A percentile compares a stretch with the other conserved stretches of the same genome.
These are phyloP conservation scores for Prenolepis imparis DNA, from an alignment of 2,888 invertebrate genomes.

Conservation along the genomic window DNA sequence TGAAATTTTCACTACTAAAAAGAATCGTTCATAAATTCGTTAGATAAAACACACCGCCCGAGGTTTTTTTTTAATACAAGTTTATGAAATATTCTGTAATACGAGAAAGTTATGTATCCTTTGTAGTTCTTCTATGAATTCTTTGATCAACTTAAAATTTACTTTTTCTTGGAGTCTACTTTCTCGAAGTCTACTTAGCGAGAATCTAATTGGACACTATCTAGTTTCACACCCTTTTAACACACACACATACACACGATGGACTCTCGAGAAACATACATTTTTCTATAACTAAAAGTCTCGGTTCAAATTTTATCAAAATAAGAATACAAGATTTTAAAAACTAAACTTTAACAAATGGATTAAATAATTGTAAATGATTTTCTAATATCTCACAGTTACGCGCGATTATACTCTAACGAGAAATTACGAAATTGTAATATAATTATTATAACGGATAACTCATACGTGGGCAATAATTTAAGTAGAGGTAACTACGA, in stretches of 20 bases:
- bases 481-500: slow-evolving; percentile 50
- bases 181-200: slow-evolving; percentile 15
- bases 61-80: slow-evolving; percentile 45
- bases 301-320: slow-evolving; percentile 4
- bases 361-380: background rate
- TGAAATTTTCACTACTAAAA: slow-evolving; percentile 44
- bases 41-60: slow-evolving; percentile 17
- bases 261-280: slow-evolving; percentile 2
- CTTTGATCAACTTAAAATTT: slow-evolving; percentile 49
- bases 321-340: background rate
- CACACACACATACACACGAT: background rate
- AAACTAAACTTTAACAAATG: background rate
- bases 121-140: slow-evolving; percentile 21
- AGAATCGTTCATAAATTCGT: slow-evolving; percentile 41
- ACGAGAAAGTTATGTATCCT: slow-evolving; percentile 36
- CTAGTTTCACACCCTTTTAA: slow-evolving; percentile 23
- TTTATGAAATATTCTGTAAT: slow-evolving; percentile 42
- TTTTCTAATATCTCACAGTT: background rate
- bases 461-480: slow-evolving; percentile 44
- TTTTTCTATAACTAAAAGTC: slow-evolving; percentile 16
- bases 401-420: slow-evolving; percentile 27
- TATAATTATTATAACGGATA: slow-evolving; percentile 44
- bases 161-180: slow-evolving; percentile 25
- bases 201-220: slow-evolving; percentile 31
- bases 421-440: slow-evolving; percentile 24